Conservation (phyloP, 2,797 vertebrate genomes). For the Sternotherus odoratus region DNA sequence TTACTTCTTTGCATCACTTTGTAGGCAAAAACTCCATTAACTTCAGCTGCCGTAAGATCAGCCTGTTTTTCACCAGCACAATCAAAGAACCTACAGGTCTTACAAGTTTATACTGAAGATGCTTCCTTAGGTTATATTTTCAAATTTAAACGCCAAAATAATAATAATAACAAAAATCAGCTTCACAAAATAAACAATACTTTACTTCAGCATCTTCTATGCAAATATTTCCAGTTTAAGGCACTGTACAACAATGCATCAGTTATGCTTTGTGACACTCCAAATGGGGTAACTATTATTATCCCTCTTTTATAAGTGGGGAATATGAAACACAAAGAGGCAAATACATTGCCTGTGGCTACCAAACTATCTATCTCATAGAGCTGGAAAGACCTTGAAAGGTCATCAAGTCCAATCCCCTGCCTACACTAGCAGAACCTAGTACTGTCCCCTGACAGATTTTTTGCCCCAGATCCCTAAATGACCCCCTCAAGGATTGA, state of each 20-base stretch:
- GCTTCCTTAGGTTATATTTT: conserved; percentile 14
- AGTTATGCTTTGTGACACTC: background rate
- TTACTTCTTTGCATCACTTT: background rate
- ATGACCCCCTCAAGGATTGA: no score
- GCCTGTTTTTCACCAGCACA: background rate
- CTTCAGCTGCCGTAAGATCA: conserved; percentile 1
- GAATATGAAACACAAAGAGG: accelerated
- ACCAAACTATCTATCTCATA: no score
- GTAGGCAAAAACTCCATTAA: background rate
- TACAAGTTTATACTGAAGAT: background rate
- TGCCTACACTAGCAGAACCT: no score
- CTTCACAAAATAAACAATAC: background rate
- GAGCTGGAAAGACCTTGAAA: no score
- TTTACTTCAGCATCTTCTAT: background rate
- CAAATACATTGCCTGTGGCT: accelerated
- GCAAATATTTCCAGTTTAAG: background rate
- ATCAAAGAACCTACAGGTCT: background rate
- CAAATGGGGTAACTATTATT: background rate
- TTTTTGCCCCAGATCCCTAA: no score
- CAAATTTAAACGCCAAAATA: background rate
- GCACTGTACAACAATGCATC: background rate
- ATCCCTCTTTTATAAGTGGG: background rate
- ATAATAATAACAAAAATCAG: background rate
- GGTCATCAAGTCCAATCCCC: no score
- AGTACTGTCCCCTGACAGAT: no score